Base-by-base conservation (phyloP, 2,797 vertebrate genomes). In the Sus cebifrons region DNA sequence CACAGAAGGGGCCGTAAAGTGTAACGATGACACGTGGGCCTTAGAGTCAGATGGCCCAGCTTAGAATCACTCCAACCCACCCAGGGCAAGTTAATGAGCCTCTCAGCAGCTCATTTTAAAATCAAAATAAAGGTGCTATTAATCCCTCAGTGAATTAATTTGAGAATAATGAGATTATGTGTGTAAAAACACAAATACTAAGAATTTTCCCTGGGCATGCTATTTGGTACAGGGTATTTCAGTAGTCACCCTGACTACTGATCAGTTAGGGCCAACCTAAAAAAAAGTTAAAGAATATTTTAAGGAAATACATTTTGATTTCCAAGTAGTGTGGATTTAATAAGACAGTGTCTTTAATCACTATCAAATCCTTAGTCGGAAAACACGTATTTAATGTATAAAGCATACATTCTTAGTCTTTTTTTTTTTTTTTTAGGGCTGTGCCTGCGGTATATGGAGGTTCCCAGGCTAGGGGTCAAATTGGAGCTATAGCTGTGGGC, bases 261-360 rank as follows among this genome's bases (percentile, higher is more conserved):
- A 92, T 36, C 60, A 90, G 6, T 85, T 77, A 86, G 18, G 67
- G n/a, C 49, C 56, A 86, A 52, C 52, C 79, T 85, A 81, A 78
- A 56, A 36, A 67, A 60, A 85, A 60, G 65, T 40, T 65, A 52
- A 5, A 60, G 71, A 94, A 62, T 84, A 79, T 32, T 92, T 84
- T 74, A 78, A 78, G 29, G 58, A 90, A 89, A 79, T 60, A 32
- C 91, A 74, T 92, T 56, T 92, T 83, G 67, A 86, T 84, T 94
- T 94, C 29, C 29, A 88, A 68, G 56, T 58, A 40, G 25, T 7
- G 14, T 93, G 1, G 68, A 52, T 79, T 96, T 95, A 87, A 79
- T 78, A 83, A 86, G 11, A 65, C 36, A 75, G 11, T 83, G 62
- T 87, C 23, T 71, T 87, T 84, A 95, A 68, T 88, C 23, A 87